These are phyloP conservation scores for Trachemys scripta DNA, from an alignment of 2,113 vertebrate species.

Conservation along the genomic window DNA sequence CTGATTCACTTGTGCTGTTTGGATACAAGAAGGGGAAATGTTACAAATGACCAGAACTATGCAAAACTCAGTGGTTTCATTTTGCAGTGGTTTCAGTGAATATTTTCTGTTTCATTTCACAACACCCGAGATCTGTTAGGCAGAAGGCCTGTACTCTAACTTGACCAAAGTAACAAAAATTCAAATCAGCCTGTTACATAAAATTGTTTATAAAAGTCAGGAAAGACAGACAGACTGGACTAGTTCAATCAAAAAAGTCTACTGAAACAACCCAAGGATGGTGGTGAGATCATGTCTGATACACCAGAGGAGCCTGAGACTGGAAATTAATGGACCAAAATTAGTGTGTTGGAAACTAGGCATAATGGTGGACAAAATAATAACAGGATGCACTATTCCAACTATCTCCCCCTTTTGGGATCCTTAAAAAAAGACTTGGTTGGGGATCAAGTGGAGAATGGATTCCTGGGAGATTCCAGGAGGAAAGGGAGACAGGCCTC, in stretches of 20 bases:
- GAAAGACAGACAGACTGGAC: background rate
- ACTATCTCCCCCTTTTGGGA: background rate
- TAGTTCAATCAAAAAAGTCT: background rate
- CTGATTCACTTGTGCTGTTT: background rate
- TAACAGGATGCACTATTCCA: background rate
- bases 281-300: background rate
- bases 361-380: background rate
- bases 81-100: background rate
- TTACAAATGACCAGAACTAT: background rate
- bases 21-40: background rate
- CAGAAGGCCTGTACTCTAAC: background rate
- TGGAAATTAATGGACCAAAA: background rate
- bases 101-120: background rate
- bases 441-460: background rate
- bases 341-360: background rate
- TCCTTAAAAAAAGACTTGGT: background rate
- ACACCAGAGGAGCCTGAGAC: too few species aligned
- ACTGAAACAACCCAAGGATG: background rate
- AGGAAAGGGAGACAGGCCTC: background rate
- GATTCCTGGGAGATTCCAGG: background rate
- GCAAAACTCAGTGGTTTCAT: background rate
- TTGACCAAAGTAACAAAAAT: background rate
- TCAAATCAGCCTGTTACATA: background rate
- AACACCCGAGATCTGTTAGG: background rate
- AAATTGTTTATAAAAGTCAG: background rate